Evolutionary conservation across 2,797 vertebrate species (phyloP), one percentile per base, ranked within the genome.

Genomic region (Macrochelys suwanniensis): DNA sequence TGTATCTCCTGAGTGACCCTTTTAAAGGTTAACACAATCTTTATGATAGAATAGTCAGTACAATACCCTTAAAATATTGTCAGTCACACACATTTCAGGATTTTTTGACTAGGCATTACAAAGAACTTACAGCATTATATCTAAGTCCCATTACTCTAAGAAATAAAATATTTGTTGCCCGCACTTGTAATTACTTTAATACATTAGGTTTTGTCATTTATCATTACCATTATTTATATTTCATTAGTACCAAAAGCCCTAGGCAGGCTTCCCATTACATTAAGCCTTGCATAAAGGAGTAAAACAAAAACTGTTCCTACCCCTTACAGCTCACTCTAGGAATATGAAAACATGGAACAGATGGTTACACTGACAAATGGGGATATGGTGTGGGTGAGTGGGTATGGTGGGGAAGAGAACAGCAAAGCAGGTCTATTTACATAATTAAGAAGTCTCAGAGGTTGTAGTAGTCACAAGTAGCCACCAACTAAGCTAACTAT

Each of bases 11-110:
- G 9, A 25, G 54, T 54, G 54, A 54, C 54, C 54, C 23, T 54
- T 54, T 54, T 25, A 53, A 53, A 53, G 53, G 19, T 53, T 7
- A 25, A 54, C 54, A 25, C 54, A 93, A 96, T 96, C 88, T 90
- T 89, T 94, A 93, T 94, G 93, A 87, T 80, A 94, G 87, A 93
- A 94, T 91, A 96, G 84, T 95, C 89, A 78, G 84, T 47, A 57
- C n/a, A 95, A 96, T 96, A 96, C 16, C 90, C 85, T 93, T 92
- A 68, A 15, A 42, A 94, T 94, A 90, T 88, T 89, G 50, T 85
- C 25, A 31, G 7, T 31, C 26, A 77, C 74, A 77, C 45, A 77
- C 8, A 8, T 17, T 77, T 47, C 25, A 47, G 74, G 25, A 26
- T 25, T 49, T 8, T 31, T 49, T 49, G 45, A 49, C 13, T 25